Evolutionary conservation across 1,140 invertebrate species (phyloP).

Genomic region (Neodiprion virginianus): DNA sequence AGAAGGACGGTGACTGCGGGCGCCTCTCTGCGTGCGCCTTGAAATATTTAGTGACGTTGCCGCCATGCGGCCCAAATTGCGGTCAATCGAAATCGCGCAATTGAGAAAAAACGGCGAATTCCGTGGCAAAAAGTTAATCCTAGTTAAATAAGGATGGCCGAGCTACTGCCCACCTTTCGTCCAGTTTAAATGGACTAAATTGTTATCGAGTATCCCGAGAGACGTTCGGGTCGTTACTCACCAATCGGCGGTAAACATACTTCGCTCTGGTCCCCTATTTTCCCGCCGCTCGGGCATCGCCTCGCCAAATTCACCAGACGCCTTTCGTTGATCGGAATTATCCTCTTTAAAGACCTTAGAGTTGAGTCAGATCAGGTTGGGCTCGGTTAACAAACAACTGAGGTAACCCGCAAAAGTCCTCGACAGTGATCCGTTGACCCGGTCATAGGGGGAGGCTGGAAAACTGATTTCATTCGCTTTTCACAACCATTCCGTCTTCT

Average conservation of each 20-base stretch:
- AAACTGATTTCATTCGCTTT: too few species aligned
- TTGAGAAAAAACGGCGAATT: too few species aligned
- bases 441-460: too few species aligned
- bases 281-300: neutral
- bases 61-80: neutral
- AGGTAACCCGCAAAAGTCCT: too few species aligned
- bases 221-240: neutral
- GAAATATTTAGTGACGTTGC: neutral
- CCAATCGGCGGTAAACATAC: neutral
- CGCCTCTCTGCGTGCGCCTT: neutral
- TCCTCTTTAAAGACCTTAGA: too few species aligned
- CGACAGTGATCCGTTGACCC: too few species aligned
- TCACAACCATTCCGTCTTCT: too few species aligned
- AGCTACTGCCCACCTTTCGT: neutral
- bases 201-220: neutral
- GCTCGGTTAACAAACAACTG: too few species aligned
- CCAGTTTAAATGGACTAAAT: neutral
- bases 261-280: neutral
- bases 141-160: neutral
- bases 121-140: too few species aligned
- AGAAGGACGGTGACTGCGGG: neutral
- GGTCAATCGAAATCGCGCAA: too few species aligned
- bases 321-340: too few species aligned
- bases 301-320: neutral
- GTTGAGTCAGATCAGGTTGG: too few species aligned